These are phyloP conservation scores for Passer montanus DNA, from an alignment of 2,113 vertebrate species.

Conservation along the genomic window DNA sequence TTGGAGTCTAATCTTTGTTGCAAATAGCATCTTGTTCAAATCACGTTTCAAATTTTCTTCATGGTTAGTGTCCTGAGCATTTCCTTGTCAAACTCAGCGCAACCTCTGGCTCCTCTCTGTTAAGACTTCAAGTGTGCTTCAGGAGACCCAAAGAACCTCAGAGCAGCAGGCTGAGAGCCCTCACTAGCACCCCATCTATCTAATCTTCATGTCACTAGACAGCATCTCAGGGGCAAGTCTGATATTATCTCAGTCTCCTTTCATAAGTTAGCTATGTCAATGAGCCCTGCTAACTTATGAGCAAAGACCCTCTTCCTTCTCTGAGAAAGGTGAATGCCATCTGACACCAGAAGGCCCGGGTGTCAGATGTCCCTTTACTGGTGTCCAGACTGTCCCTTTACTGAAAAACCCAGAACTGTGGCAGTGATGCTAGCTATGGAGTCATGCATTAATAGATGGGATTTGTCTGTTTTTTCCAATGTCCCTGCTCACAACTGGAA, in stretches of 20 bases:
- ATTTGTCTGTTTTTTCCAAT: not conserved
- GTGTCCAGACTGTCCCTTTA: not conserved
- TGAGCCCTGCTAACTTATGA: not conserved
- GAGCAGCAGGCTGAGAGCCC: not conserved
- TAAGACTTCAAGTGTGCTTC: not conserved
- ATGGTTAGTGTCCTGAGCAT: not conserved
- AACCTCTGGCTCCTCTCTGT: not conserved
- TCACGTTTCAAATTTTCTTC: not conserved
- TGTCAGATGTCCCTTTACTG: too few relatives aligned
- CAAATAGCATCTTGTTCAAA: not conserved
- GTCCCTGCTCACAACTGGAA: not conserved
- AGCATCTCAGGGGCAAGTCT: not conserved
- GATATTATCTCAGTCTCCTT: not conserved
- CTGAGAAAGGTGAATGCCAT: not conserved
- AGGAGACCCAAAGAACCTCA: not conserved
- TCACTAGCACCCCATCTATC: not conserved
- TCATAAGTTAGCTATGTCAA: not conserved
- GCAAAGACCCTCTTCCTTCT: not conserved
- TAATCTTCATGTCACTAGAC: not conserved
- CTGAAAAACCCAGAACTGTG: rapidly evolving
- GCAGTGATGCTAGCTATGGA: rapidly evolving
- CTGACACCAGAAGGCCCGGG: not conserved
- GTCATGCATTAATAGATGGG: not conserved
- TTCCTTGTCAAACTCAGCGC: not conserved
- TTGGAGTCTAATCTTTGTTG: not conserved